Base-by-base conservation (phyloP, 1,140 invertebrate genomes). In the Episyrphus balteatus region DNA sequence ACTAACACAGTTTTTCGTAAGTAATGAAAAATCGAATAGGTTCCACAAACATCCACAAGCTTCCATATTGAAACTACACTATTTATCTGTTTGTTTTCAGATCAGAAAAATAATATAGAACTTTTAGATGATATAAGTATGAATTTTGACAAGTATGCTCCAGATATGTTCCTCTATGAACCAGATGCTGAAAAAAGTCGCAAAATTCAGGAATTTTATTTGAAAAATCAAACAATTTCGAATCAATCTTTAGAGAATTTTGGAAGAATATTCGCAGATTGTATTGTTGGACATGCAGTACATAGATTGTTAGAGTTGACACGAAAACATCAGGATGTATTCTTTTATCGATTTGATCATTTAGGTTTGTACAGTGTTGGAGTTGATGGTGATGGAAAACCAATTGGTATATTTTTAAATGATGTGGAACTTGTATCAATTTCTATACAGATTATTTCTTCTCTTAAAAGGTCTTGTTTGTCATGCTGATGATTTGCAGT, bases 401-500 rank as follows among this genome's bases (percentile, higher is more conserved):
- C 42, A 5, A 13, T 26, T 5, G 61, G 61, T 32, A 12, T 21
- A 13, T 9, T 21, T 6, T 18, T 8, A 42, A 19, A 10, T 42
- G 6, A 37, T 18, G 33, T 43, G 14, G 14, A 7, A 19, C 12
- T 14, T 7, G 18, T 3, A 9, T 18, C 14, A 40, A 9, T 40
- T 40, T n/a, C n/a, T n/a, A n/a, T n/a, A n/a, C 19, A 21, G 14
- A 21, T 42, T 18, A 9, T n/a, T 12, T 44, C 33, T 36, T 11
- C 7, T 40, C 32, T 51, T 51, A 13, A 43, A 62, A 69, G 77
- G n/a, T n/a, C n/a, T n/a, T 2, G 78, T 80, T 3, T 74, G 70
- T 26, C 79, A 81, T 60, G 77, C 75, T 1, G 80, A 82, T 51
- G 80, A 81, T 50, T 60, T 80, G 15, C 75, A 78, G 37, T 81